Evolutionary conservation across 2,888 invertebrate species (phyloP), one percentile per base, ranked within the genome.

Genomic region (Cephus pygmeus): DNA sequence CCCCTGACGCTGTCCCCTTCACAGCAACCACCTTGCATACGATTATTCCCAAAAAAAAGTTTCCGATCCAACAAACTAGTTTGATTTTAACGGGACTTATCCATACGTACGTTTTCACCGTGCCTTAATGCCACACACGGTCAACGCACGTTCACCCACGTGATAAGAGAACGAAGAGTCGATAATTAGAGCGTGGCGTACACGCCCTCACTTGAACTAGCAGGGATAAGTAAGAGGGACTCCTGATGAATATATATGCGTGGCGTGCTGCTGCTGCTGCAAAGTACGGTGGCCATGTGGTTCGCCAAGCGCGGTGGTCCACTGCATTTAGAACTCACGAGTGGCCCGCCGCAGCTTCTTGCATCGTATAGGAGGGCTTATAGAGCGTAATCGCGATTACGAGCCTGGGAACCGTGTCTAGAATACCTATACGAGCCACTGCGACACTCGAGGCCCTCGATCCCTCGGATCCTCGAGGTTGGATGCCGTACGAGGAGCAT

Each of bases 261-360:
- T 75, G 40, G 69, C 75, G 56, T 36, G 73, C 75, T 76, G 56
- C 76, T 76, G 56, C 76, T 75, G 68, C 75, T 75, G 76, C 83
- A 78, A 83, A 84, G 83, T 81, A 81, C 80, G 81, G 84, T 83
- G 83, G 87, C 88, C 87, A 86, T 85, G 87, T 86, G 87, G 87
- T 77, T 81, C 77, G 81, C 80, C 80, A 79, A 75, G 81, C 82
- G 35, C 77, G 83, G 85, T 84, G 83, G 83, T 84, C 84, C 89
- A 88, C 85, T 87, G 87, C 85, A 88, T 88, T 88, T 88, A 88
- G 89, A 88, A 88, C 77, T 81, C 83, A 87, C 85, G 86, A 86
- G 88, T 87, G 87, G 84, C 84, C 84, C 85, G 71, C 31, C 23
- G 56, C 56, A 56, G 56, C 56, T 56, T 56, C 56, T 56, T 56